Conservation (phyloP, 2,888 invertebrate genomes). For the Congeria kusceri region DNA sequence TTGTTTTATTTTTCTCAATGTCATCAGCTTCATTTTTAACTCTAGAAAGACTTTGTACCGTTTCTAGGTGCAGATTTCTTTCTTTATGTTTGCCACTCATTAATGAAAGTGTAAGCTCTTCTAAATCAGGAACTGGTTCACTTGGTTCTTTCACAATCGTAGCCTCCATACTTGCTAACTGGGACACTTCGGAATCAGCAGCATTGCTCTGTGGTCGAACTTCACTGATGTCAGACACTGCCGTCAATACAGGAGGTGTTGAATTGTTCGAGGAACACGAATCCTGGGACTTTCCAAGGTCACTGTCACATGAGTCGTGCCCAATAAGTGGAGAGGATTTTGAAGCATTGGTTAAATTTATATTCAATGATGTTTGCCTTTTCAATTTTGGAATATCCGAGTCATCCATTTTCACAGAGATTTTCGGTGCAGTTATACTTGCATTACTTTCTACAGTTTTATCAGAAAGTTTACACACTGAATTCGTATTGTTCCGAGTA, state of each 20-base stretch:
- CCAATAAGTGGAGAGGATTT: constrained; percentile 15
- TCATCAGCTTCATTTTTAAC: constrained; percentile 16
- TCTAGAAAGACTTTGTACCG: constrained; percentile 2
- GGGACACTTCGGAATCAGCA: not conserved
- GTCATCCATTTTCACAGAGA: constrained; percentile 20
- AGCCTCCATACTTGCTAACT: not conserved
- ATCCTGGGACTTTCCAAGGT: constrained; percentile 21
- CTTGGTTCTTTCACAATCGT: not conserved
- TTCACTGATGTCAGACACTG: constrained; percentile 33
- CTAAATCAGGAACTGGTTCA: constrained; percentile 1
- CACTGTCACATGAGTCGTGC: constrained; percentile 31
- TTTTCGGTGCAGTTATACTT: too few relatives aligned
- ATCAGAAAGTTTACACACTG: too few relatives aligned
- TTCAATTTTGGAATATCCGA: constrained; percentile 57
- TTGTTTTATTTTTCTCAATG: constrained; percentile 11
- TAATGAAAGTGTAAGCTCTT: constrained; percentile 1
- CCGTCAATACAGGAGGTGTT: constrained; percentile 51
- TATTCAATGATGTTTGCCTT: constrained; percentile 40
- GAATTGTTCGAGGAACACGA: constrained; percentile 37
- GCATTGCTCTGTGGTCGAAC: not conserved
- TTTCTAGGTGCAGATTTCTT: not conserved
- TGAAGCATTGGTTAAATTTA: constrained; percentile 15
- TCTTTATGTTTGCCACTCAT: not conserved
- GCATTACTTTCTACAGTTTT: too few relatives aligned
- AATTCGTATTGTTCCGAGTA: too few relatives aligned